phyloP scores from a whole-genome alignment of 2,797 vertebrate genomes.

The Eospalax fontanierii region DNA sequence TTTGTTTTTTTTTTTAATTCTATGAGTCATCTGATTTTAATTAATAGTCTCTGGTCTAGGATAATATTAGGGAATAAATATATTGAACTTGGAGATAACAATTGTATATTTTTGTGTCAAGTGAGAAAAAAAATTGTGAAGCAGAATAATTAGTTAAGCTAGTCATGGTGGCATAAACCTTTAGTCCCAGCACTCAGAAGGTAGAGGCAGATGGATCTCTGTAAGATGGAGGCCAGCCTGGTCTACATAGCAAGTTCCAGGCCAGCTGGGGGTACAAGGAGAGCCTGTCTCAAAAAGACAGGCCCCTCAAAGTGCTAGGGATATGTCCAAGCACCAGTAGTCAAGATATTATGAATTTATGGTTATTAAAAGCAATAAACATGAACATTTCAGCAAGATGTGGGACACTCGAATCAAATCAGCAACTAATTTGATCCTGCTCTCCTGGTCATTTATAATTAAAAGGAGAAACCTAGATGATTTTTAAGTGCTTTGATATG shows the following conservation, averaged over 20 bases:
- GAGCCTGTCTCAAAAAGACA: too few relatives aligned
- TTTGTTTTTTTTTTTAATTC: constrained; percentile 30
- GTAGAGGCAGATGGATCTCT: too few relatives aligned
- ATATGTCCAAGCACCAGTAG: not conserved
- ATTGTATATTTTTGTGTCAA: constrained; percentile 44
- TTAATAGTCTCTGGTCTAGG: constrained; percentile 13
- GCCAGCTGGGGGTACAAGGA: too few relatives aligned
- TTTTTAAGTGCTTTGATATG: not conserved
- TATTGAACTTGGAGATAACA: constrained; percentile 18
- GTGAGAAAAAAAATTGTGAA: constrained; percentile 60
- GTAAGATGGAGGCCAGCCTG: not conserved
- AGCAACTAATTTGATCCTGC: not conserved
- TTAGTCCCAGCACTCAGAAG: too few relatives aligned
- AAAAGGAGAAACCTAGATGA: not conserved
- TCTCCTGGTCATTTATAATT: not conserved
- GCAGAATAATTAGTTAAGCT: not conserved
- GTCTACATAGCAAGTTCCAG: not conserved
- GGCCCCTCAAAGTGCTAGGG: not conserved
- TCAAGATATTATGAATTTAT: constrained; percentile 1
- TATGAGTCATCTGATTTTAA: constrained; percentile 47
- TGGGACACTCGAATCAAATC: not conserved
- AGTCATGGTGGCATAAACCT: not conserved
- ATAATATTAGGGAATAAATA: constrained; percentile 56
- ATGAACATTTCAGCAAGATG: not conserved
- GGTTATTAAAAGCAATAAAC: not conserved